Base-by-base conservation (phyloP, 2,797 vertebrate genomes). In the Lepilemur ruficaudatus region DNA sequence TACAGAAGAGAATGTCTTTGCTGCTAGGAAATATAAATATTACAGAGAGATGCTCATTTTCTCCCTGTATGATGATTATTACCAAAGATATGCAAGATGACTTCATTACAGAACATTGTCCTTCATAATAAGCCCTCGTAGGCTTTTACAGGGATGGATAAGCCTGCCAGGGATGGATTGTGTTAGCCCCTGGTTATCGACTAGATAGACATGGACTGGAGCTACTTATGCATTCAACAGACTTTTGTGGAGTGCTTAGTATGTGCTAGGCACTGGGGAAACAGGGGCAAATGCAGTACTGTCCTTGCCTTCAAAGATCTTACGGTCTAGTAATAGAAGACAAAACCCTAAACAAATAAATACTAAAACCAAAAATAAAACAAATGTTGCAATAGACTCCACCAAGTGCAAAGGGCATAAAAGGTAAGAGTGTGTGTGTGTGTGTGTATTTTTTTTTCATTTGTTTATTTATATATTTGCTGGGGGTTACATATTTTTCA, bases 11-110 rank as follows among this genome's bases (percentile, higher is more conserved):
- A 96, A 96, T 95, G 93, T 97, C 96, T 98, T 96, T 98, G 96
- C 97, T 98, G 96, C 96, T 95, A 96, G 91, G 95, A 97, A 97
- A 97, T 97, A 97, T 96, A 98, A 98, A 98, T 97, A 97, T 98
- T 97, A 91, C 92, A 73, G 86, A 94, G 87, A 97, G 95, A 98
- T 95, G 95, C 93, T 98, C 96, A 97, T 97, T 98, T 98, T 94
- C 97, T 95, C 87, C 35, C 78, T 78, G 46, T 96, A 78, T 96
- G 95, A 96, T 96, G 95, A 96, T 97, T 97, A 97, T 97, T 96
- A 96, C 88, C 70, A 95, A 96, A 97, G 89, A 96, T 96, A 97
- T 97, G 80, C 96, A 96, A 96, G 95, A 96, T 76, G 82, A 95
- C 85, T 97, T 97, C 96, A 96, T 96, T 96, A 98, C 35, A 32